Evolutionary conservation across 2,797 vertebrate species (phyloP).

Genomic region (Rhadinocentrus ornatus): DNA sequence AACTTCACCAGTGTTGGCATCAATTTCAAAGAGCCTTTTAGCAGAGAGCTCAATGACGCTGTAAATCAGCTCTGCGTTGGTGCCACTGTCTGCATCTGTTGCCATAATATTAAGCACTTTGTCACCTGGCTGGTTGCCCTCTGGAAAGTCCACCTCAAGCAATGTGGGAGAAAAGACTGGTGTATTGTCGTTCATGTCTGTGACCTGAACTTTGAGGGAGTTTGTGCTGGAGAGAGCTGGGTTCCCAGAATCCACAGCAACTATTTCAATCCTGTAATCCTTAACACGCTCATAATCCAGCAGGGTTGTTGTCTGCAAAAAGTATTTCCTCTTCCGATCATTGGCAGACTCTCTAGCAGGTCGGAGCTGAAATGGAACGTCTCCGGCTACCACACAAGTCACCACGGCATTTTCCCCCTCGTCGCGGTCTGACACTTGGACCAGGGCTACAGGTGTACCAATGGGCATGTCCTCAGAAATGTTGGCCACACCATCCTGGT

Average conservation of each 20-base stretch:
- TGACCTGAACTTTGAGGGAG: constrained; percentile 94
- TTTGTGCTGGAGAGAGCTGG: constrained; percentile 97
- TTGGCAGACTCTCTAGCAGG: constrained; percentile 92
- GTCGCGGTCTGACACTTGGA: constrained; percentile 95
- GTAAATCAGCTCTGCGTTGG: constrained; percentile 92
- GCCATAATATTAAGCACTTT: constrained; percentile 89
- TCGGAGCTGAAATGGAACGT: constrained; percentile 94
- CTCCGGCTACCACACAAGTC: constrained; percentile 95
- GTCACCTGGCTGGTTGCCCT: constrained; percentile 92
- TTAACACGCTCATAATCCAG: constrained; percentile 93
- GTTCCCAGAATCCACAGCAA: constrained; percentile 96
- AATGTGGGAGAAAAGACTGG: constrained; percentile 89
- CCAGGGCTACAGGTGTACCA: constrained; percentile 93
- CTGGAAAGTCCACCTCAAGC: constrained; percentile 90
- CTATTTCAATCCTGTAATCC: constrained; percentile 95
- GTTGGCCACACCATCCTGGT: constrained; percentile 94
- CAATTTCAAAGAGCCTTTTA: constrained; percentile 89
- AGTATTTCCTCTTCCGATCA: constrained; percentile 96
- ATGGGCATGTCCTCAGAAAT: constrained; percentile 96
- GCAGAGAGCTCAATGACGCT: constrained; percentile 85
- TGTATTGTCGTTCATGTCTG: constrained; percentile 94
- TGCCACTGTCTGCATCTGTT: constrained; percentile 92
- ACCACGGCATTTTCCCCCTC: constrained; percentile 96
- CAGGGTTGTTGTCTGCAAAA: constrained; percentile 93
- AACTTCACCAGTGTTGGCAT: constrained; percentile 88